Evolutionary conservation across 2,113 vertebrate genomes (phyloP), one percentile per base, ranked within the genome.

Genomic region (Mugil cephalus): DNA sequence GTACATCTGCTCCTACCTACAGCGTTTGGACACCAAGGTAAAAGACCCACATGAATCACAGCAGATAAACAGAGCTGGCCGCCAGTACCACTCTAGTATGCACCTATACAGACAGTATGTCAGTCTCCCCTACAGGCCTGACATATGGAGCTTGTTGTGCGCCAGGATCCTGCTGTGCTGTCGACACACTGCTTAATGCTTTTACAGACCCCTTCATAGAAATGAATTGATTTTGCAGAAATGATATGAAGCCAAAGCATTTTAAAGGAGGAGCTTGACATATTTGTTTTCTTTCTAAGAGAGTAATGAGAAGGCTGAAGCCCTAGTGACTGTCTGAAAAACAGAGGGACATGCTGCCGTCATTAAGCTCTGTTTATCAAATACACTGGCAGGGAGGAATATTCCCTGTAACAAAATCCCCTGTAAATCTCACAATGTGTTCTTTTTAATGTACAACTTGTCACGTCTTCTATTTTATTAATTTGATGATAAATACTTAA

Each of bases 1-100:
- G 90, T 99, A 98, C 90, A 98, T 99, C 94, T 98, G 97, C 79
- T 98, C 97, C 87, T 99, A 98, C 91, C 93, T 99, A 85, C 96
- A 99, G 86, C 95, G 96, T 30, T 92, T 99, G 88, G 96, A 98
- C 93, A 96, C 95, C 80, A 98, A 98, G 92, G 97, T 99, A 95
- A 66, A 51, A 8, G 13, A 18, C 65, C 52, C 14, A 1, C 42
- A 15, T 8, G 21, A 51, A 51, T 77, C 60, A 58, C 14, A 73
- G 50, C 1, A 45, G 48, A 66, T 76, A 8, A 75, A 48, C 45
- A 9, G 24, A 35, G 19, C 18, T 4, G 30, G 17, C n/a, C 50
- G 35, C 45, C 42, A 45, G 24, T 51, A 38, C 18, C 53, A 38
- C 35, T 54, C 36, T 21, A 39, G 48, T 74, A 74, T 51, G 36